Evolutionary conservation across 1,140 invertebrate species (phyloP).

Genomic region (Drosophila nikananu): DNA sequence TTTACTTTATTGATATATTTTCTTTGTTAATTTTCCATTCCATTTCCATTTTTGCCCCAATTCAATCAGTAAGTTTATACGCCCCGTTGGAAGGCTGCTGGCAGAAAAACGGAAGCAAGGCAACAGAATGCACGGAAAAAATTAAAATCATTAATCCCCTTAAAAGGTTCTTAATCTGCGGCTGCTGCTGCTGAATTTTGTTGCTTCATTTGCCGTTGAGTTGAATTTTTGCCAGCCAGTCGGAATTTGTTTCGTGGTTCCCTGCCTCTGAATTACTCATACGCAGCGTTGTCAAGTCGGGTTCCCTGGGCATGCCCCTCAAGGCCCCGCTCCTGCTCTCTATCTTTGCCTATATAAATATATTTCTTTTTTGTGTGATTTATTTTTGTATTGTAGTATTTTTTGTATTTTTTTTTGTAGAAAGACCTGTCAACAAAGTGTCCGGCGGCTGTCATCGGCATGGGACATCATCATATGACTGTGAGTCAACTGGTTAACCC

Average conservation of each 20-base stretch:
- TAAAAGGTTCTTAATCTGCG: slow-evolving; percentile 85
- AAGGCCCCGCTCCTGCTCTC: not conserved
- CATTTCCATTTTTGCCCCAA: not conserved
- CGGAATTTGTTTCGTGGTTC: slow-evolving; percentile 1
- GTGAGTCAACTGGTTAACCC: slow-evolving; percentile 37
- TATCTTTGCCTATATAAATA: not conserved
- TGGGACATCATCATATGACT: slow-evolving; percentile 73
- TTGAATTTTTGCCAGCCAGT: slow-evolving; percentile 24
- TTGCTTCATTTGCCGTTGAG: slow-evolving; percentile 66
- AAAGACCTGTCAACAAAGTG: slow-evolving; percentile 58
- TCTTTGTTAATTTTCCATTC: not conserved
- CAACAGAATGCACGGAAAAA: slow-evolving; percentile 50
- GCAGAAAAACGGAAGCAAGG: slow-evolving; percentile 38
- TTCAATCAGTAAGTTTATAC: slow-evolving; percentile 7
- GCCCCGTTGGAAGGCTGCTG: not conserved
- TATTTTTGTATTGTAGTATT: not conserved
- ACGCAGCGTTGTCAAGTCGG: slow-evolving; percentile 57
- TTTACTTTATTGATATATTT: not conserved
- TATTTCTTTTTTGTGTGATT: not conserved
- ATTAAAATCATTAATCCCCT: slow-evolving; percentile 78
- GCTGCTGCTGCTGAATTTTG: slow-evolving; percentile 73
- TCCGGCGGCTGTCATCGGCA: slow-evolving; percentile 40
- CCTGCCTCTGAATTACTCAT: slow-evolving; percentile 59
- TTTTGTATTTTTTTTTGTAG: slow-evolving; percentile 3
- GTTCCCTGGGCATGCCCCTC: slow-evolving; percentile 16